phyloP scores from a whole-genome alignment of 1,140 invertebrate genomes.

The Acyrthosiphon pisum region DNA sequence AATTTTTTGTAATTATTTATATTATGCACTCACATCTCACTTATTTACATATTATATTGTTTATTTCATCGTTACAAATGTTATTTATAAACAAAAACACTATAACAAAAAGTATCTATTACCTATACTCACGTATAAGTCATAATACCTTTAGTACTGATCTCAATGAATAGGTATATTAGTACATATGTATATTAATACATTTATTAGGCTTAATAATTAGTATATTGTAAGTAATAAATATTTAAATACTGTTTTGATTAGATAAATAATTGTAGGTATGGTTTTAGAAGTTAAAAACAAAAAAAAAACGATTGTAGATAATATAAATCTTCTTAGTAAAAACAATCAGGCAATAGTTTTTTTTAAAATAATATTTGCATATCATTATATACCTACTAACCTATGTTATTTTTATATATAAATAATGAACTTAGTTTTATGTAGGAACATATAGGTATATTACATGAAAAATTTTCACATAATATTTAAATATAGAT shows the following conservation, averaged over 20 bases:
- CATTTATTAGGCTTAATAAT: background rate
- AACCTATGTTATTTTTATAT: background rate
- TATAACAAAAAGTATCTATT: background rate
- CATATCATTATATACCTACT: background rate
- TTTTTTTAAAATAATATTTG: background rate
- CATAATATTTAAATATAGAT: background rate
- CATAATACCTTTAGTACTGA: background rate
- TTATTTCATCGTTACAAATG: background rate
- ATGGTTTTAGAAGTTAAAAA: background rate
- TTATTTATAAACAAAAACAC: background rate
- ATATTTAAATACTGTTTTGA: background rate
- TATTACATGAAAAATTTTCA: background rate
- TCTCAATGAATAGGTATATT: too few species aligned
- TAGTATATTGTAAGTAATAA: background rate
- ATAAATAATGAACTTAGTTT: background rate
- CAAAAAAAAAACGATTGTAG: background rate
- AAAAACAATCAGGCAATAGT: background rate
- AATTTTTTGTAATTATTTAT: background rate
- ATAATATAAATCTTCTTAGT: background rate
- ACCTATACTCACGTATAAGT: background rate
- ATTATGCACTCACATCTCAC: background rate
- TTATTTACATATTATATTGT: background rate
- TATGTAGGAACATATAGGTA: background rate
- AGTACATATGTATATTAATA: too few species aligned
- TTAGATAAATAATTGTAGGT: background rate